A percentile compares a stretch with the other conserved stretches of the same genome.
phyloP scores from a whole-genome alignment of 2,888 invertebrate species.

The Lithophane leautieri region DNA sequence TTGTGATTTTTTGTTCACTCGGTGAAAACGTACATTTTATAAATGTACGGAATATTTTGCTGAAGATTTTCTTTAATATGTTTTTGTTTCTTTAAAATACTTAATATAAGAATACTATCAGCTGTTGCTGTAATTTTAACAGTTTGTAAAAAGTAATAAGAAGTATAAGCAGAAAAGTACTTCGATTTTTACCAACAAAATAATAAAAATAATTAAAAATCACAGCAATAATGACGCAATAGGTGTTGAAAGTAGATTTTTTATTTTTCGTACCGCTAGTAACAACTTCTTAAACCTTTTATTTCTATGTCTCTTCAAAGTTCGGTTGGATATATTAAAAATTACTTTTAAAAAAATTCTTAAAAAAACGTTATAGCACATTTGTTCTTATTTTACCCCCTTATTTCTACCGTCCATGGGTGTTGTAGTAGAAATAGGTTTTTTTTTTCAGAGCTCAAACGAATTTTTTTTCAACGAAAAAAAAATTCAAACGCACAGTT shows the following conservation, averaged over 20 bases:
- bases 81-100: slow-evolving; percentile 1
- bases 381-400: slow-evolving; percentile 63
- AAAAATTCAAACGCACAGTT: slow-evolving; percentile 63
- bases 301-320: slow-evolving; percentile 51
- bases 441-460: slow-evolving; percentile 65
- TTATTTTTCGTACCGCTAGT: slow-evolving; percentile 86
- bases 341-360: slow-evolving; percentile 34
- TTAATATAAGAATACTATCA: slow-evolving; percentile 21
- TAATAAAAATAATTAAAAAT: slow-evolving; percentile 71
- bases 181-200: slow-evolving; percentile 71
- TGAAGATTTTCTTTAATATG: not conserved
- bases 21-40: slow-evolving; percentile 58
- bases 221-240: slow-evolving; percentile 88
- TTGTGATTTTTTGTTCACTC: not conserved
- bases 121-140: slow-evolving; percentile 30
- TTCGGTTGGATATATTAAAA: slow-evolving; percentile 48
- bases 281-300: slow-evolving; percentile 72
- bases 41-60: slow-evolving; percentile 53
- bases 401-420: slow-evolving; percentile 87
- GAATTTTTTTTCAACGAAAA: slow-evolving; percentile 39
- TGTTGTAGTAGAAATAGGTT: slow-evolving; percentile 84
- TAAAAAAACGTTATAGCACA: slow-evolving; percentile 57
- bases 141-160: slow-evolving; percentile 48
- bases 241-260: slow-evolving; percentile 79
- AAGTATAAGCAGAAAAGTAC: slow-evolving; percentile 3